Conservation (phyloP, 2,113 vertebrate species). For the Psilopsiagon aymara region DNA sequence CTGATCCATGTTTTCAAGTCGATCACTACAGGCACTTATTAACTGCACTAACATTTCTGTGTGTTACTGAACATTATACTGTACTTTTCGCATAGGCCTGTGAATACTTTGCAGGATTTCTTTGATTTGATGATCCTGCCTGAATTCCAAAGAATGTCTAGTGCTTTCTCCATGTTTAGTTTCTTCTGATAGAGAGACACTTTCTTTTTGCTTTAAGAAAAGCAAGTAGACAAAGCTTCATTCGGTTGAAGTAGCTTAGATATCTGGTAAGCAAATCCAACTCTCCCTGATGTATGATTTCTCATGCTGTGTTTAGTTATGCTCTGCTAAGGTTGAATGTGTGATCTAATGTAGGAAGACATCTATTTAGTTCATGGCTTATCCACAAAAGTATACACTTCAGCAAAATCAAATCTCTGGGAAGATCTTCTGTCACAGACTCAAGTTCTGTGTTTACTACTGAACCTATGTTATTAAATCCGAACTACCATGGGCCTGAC, state of each 20-base stretch:
- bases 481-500: background rate
- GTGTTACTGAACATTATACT: background rate
- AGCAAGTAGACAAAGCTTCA: background rate
- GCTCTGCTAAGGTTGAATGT: background rate
- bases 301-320: background rate
- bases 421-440: background rate
- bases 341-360: background rate
- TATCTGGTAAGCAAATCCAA: background rate
- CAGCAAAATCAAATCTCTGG: background rate
- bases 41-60: background rate
- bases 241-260: background rate
- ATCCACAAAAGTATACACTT: background rate
- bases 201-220: background rate
- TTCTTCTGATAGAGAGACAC: background rate
- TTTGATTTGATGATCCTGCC: background rate
- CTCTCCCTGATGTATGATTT: background rate
- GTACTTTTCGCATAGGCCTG: background rate
- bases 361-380: background rate
- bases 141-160: background rate
- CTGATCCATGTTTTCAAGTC: background rate
- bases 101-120: background rate
- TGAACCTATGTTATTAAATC: background rate
- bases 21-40: background rate
- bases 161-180: background rate
- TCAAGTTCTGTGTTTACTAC: background rate